Base-by-base conservation (phyloP, 2,797 vertebrate genomes). In the Phataginus tetradactyla region DNA sequence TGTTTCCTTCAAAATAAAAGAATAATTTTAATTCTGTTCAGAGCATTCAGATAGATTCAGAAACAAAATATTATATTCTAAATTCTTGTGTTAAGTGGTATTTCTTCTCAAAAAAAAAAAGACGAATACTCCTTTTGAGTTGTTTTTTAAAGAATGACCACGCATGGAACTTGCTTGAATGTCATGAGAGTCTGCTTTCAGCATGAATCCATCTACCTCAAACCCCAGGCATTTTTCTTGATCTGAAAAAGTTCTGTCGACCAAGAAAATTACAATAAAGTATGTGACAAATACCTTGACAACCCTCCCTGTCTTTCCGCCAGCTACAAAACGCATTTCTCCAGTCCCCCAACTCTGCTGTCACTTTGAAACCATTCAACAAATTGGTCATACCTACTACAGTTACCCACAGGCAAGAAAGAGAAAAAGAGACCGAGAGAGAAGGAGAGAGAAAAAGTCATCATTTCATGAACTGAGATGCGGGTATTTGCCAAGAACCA, bases 251-350 rank as follows among this genome's bases (percentile, higher is more conserved):
- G 66, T 95, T 92, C 72, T 81, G 27, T 25, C 68, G 53, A 95
- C 94, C 89, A 95, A 94, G 89, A 89, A 91, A 92, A 96, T 94
- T 75, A 87, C 51, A 90, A 72, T 29, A 34, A 84, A 86, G 61
- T 87, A 57, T 0, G 9, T 8, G 75, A 97, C 97, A 95, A 97
- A 55, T 72, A 87, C 72, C 86, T 49, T 89, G 86, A 81, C 86
- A 87, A 53, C 81, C 97, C 88, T n/a, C 4, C 39, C 55, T 37
- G 18, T n/a, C 83, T 71, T 15, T 61, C 77, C 69, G 17, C 68
- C 64, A 92, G 87, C 12, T 17, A 95, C 53, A 86, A 85, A 77
- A 61, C 20, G 10, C 37, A 32, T 91, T 78, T 92, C 78, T 91
- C 80, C 69, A 92, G 59, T 53, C 93, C 74, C 64, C 15, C 32